Evolutionary conservation across 2,888 invertebrate species (phyloP).

Genomic region (Coelinius sp.): DNA sequence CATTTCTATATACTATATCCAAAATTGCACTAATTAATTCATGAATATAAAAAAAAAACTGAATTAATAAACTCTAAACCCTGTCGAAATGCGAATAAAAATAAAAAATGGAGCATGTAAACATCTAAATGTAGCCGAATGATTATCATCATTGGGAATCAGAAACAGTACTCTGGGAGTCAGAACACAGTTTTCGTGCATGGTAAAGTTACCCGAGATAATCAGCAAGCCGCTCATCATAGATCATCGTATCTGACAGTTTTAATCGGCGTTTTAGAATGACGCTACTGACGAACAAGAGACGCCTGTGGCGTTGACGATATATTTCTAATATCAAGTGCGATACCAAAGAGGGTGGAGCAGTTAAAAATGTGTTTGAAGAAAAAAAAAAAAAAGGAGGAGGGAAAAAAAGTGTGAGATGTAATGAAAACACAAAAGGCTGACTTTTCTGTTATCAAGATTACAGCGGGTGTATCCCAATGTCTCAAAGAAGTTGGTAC

Average conservation of each 20-base stretch:
- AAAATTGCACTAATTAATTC: no score
- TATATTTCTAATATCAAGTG: background rate
- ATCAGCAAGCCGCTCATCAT: constrained; percentile 53
- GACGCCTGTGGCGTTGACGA: constrained; percentile 35
- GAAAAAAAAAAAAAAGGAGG: constrained; percentile 5
- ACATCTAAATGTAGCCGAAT: background rate
- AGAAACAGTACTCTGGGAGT: constrained; percentile 1
- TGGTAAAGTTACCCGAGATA: constrained; percentile 25
- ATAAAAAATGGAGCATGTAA: constrained; percentile 1
- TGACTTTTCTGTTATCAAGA: constrained; percentile 21
- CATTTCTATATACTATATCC: no score
- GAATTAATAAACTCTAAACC: background rate
- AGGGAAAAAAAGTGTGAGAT: background rate
- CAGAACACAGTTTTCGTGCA: constrained; percentile 32
- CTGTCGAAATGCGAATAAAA: constrained; percentile 10
- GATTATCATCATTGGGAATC: background rate
- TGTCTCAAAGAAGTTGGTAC: constrained; percentile 40
- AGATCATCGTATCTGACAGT: constrained; percentile 58
- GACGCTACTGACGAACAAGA: constrained; percentile 41
- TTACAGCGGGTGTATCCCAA: constrained; percentile 32
- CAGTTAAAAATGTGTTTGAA: constrained; percentile 21
- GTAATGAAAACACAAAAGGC: constrained; percentile 23
- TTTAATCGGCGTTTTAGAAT: constrained; percentile 37
- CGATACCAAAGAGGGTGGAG: constrained; percentile 11
- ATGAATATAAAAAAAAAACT: no score